A percentile compares a stretch with the other conserved stretches of the same genome.
Conservation (phyloP, 2,113 vertebrate genomes). For the Pogonocichla stellata region DNA sequence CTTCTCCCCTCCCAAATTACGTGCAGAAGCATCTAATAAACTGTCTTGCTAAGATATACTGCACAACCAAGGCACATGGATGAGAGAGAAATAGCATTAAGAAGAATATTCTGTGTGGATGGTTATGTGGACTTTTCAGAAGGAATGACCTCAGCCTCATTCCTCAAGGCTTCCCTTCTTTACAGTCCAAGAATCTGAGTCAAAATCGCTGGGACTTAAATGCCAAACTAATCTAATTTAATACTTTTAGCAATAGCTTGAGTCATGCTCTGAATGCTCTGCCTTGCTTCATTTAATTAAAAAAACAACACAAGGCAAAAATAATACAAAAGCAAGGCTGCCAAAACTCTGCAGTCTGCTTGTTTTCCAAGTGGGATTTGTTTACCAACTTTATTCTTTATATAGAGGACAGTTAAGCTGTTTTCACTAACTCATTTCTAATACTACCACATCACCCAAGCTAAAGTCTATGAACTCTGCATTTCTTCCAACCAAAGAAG, state of each 20-base stretch:
- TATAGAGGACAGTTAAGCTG: slow-evolving; percentile 25
- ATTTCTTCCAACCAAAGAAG: background rate
- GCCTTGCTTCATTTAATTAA: slow-evolving; percentile 64
- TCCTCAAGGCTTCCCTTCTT: slow-evolving; percentile 45
- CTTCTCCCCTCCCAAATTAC: background rate
- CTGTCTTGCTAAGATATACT: background rate
- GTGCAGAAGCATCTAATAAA: background rate
- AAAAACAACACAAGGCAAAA: slow-evolving; percentile 54
- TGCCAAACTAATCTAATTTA: slow-evolving; percentile 68
- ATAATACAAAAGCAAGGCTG: slow-evolving; percentile 47
- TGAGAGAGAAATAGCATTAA: background rate
- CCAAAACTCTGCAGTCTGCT: slow-evolving; percentile 58
- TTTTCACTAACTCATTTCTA: background rate
- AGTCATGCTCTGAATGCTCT: slow-evolving; percentile 55
- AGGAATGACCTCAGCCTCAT: slow-evolving; percentile 41
- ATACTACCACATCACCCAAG: background rate
- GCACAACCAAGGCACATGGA: background rate
- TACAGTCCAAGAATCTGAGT: slow-evolving; percentile 47
- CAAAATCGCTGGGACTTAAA: slow-evolving; percentile 49
- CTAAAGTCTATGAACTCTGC: background rate
- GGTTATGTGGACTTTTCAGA: slow-evolving; percentile 12
- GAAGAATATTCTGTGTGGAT: background rate
- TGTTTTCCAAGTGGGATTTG: slow-evolving; percentile 33
- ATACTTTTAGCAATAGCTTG: slow-evolving; percentile 60
- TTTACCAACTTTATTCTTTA: slow-evolving; percentile 56